Evolutionary conservation across 2,888 invertebrate species (phyloP).

Genomic region (Lathronympha strigana): DNA sequence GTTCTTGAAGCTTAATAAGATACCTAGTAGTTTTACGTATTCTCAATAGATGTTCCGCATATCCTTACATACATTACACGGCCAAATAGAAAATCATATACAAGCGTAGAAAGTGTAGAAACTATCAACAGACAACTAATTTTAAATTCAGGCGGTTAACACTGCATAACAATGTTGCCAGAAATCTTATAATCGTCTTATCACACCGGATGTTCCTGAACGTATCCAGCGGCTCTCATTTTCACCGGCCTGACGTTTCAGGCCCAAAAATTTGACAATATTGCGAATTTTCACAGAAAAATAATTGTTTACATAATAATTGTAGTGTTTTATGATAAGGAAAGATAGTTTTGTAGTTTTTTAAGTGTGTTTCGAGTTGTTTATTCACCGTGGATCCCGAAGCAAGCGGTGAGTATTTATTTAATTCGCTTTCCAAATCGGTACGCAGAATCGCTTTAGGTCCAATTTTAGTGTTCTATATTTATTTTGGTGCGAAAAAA

Average conservation of each 20-base stretch:
- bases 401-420: conserved; percentile 59
- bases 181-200: conserved; percentile 19
- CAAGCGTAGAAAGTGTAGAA: not conserved
- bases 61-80: not conserved
- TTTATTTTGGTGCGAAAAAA: conserved; percentile 31
- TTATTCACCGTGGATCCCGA: conserved; percentile 71
- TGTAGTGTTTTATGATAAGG: not conserved
- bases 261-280: conserved; percentile 34
- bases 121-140: not conserved
- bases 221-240: conserved; percentile 11
- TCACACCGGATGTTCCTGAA: conserved; percentile 32
- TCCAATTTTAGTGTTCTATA: conserved; percentile 28
- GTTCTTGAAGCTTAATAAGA: not conserved
- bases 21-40: not conserved
- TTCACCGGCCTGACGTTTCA: conserved; percentile 36
- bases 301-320: conserved; percentile 41
- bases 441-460: conserved; percentile 23
- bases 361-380: conserved; percentile 10
- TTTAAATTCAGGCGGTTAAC: conserved; percentile 3
- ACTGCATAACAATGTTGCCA: conserved; percentile 35
- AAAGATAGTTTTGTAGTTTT: conserved; percentile 31
- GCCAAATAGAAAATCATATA: not conserved
- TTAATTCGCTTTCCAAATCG: not conserved
- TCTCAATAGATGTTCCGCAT: not conserved
- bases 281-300: conserved; percentile 29